Evolutionary conservation across 23 tunicate genomes (phyloP).

Genomic region (Phallusia fumigata): DNA sequence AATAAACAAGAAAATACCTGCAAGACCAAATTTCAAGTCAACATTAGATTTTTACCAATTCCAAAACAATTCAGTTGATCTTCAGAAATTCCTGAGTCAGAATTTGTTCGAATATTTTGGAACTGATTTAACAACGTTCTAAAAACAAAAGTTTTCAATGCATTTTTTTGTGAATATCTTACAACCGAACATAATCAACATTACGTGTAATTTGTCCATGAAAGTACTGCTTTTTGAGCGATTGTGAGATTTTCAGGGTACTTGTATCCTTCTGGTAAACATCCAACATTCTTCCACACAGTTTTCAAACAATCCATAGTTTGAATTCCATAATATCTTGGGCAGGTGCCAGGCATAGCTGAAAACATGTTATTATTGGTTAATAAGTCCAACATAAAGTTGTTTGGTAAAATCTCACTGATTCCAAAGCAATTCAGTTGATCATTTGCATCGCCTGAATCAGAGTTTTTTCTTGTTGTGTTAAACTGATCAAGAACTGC

Average conservation of each 20-base stretch:
- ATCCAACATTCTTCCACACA: slow-evolving; percentile 19
- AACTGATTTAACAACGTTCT: neutral
- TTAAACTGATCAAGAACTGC: no score
- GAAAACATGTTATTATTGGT: no score
- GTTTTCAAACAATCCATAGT: slow-evolving; percentile 21
- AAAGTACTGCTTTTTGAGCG: neutral
- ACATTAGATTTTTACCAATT: slow-evolving; percentile 6
- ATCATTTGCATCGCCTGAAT: neutral
- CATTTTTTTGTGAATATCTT: neutral
- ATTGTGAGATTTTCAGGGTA: slow-evolving; percentile 18
- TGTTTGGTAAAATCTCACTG: no score
- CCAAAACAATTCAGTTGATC: slow-evolving; percentile 9
- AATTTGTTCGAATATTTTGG: neutral
- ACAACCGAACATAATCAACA: no score
- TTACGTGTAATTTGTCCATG: slow-evolving; percentile 3
- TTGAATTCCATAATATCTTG: slow-evolving; percentile 26
- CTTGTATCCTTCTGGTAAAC: slow-evolving; percentile 23
- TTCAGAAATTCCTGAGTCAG: neutral
- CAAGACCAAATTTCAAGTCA: no score
- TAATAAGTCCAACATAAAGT: no score
- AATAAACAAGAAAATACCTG: no score
- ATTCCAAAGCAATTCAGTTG: slow-evolving; percentile 27
- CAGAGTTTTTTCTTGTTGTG: no score
- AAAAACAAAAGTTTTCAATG: neutral
- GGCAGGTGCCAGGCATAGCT: neutral